A percentile compares a stretch with the other conserved stretches of the same genome.
phyloP scores from a whole-genome alignment of 1,140 invertebrate genomes.

The Camponotus pennsylvanicus region DNA sequence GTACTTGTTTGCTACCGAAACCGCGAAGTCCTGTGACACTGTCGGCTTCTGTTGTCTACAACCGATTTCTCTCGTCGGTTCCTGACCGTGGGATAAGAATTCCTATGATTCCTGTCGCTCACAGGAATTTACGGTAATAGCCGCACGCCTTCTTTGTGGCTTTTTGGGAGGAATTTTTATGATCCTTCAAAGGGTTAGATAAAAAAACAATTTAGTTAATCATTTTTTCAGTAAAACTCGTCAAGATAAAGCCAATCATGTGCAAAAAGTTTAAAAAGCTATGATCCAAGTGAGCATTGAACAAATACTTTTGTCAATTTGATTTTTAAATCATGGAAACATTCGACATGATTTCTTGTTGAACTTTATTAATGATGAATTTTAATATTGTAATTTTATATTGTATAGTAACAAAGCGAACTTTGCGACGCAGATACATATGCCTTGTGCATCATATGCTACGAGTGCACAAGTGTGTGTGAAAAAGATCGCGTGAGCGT shows the following conservation, averaged over 20 bases:
- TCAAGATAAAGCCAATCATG: constrained; percentile 20
- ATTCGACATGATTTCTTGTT: background rate
- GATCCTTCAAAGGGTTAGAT: background rate
- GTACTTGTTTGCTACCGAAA: constrained; percentile 38
- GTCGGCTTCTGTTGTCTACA: background rate
- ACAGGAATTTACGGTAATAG: constrained; percentile 57
- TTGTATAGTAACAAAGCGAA: background rate
- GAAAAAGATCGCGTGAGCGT: constrained; percentile 44
- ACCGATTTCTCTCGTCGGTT: constrained; percentile 51
- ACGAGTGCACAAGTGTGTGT: constrained; percentile 56
- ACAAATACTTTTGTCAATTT: background rate
- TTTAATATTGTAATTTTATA: constrained; percentile 13
- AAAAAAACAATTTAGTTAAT: constrained; percentile 13
- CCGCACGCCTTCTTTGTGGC: constrained; percentile 13
- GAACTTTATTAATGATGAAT: constrained; percentile 44
- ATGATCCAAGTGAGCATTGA: background rate
- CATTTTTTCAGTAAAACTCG: constrained; percentile 27
- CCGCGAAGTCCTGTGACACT: constrained; percentile 65
- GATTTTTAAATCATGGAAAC: background rate
- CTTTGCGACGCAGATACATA: constrained; percentile 9
- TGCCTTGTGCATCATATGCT: constrained; percentile 53
- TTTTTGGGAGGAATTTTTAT: constrained; percentile 67
- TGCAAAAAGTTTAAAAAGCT: constrained; percentile 1
- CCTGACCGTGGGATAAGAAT: constrained; percentile 70
- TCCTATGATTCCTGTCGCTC: constrained; percentile 64